These are phyloP conservation scores for Sclerurus mexicanus DNA, from an alignment of 2,113 vertebrate genomes.

Conservation along the genomic window DNA sequence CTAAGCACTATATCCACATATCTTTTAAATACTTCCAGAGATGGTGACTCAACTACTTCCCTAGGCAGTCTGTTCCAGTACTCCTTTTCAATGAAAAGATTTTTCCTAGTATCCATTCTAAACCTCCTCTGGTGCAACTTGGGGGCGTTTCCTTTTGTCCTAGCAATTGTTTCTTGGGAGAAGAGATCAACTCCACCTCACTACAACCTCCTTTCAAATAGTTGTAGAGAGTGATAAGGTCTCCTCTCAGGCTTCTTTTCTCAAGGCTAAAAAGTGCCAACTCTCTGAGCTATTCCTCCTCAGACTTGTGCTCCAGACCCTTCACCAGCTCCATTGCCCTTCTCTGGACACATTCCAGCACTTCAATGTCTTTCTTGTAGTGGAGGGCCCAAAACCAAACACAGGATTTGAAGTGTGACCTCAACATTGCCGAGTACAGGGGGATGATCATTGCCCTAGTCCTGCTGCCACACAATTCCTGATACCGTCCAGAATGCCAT, in stretches of 20 bases:
- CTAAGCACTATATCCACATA: background rate
- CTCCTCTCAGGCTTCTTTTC: background rate
- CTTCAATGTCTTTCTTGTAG: background rate
- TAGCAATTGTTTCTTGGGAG: background rate
- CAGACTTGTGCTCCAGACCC: background rate
- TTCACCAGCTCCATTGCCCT: background rate
- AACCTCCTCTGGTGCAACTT: background rate
- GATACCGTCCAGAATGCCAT: background rate
- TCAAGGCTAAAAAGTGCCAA: background rate
- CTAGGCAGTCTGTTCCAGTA: background rate
- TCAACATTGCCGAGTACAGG: accelerated
- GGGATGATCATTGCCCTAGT: background rate
- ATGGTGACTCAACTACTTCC: background rate
- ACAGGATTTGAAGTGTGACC: background rate
- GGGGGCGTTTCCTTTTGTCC: background rate
- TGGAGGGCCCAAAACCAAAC: background rate
- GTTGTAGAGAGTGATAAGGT: background rate
- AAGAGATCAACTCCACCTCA: background rate
- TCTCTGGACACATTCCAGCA: background rate
- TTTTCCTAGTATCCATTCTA: background rate
- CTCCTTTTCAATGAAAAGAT: background rate
- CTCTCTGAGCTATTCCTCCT: background rate
- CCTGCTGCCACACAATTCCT: background rate
- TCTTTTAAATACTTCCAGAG: background rate
- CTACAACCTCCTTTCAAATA: background rate